Base-by-base conservation (phyloP, 2,888 invertebrate species). In the Drosophila yooni region DNA sequence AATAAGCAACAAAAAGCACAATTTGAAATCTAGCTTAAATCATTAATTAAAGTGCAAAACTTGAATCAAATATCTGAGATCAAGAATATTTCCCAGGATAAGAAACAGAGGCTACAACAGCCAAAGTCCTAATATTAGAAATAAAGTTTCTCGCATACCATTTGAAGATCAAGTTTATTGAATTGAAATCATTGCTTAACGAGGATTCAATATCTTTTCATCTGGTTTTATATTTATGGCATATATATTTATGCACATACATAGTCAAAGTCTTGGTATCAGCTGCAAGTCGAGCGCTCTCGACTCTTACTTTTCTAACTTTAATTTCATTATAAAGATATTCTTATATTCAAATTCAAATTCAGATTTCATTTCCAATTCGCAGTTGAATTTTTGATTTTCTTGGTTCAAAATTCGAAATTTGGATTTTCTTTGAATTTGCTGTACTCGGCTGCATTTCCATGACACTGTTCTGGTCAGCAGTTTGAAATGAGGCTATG, bases 381-480 rank as follows among this genome's bases (percentile, higher is more conserved):
- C 21, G 21, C 21, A 21, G 21, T 21, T 21, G 1, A 21, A 21
- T 21, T 21, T 21, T 21, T 1, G 21, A 21, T 21, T 21, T 43
- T 21, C 11, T 15, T 27, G 8, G 18, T 15, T 18, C 15, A 27
- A 27, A 11, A 15, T n/a, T 52, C n/a, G 31, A 52, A 18, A 21
- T 53, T 6, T 2, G 33, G 33, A 2, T 34, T 25, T 50, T 29
- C 29, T 10, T n/a, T 46, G 33, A 15, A 21, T 43, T 33, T 52
- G 36, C 4, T 21, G 13, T 18, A 21, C 7, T 11, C 7, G 56
- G 33, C 52, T 11, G 11, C 27, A 10, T 38, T 25, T 21, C n/a
- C 29, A 8, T 18, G 33, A 15, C 74, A 62, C 29, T 34, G 27
- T 70, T 58, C 27, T 53, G 18, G 46, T 76, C 79, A 78, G 76